These are phyloP conservation scores for Amazona vittata DNA, from an alignment of 2,113 vertebrate species.

Conservation along the genomic window DNA sequence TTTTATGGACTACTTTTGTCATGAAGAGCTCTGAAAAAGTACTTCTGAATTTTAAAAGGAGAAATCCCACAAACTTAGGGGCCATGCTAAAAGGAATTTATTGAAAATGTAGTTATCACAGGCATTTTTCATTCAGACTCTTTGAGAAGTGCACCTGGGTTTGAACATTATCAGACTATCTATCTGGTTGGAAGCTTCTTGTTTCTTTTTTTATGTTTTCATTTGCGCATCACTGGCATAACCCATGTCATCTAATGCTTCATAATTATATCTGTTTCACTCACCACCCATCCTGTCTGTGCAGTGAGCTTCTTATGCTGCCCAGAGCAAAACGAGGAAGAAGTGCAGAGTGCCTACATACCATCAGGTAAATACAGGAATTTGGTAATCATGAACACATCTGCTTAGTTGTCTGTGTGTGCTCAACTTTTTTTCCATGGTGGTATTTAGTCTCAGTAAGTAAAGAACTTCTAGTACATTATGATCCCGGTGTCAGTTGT, in stretches of 20 bases:
- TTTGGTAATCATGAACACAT: constrained; percentile 47
- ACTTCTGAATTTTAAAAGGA: background rate
- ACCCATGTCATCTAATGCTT: constrained; percentile 85
- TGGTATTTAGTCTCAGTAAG: background rate
- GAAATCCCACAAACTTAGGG: background rate
- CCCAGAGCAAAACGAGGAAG: constrained; percentile 98
- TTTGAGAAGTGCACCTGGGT: constrained; percentile 41
- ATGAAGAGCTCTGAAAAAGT: background rate
- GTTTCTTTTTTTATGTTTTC: constrained; percentile 80
- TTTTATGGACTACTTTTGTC: background rate
- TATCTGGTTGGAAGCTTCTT: constrained; percentile 74
- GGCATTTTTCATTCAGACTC: constrained; percentile 45
- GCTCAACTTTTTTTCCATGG: background rate
- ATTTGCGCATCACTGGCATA: constrained; percentile 79
- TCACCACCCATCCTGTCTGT: constrained; percentile 88
- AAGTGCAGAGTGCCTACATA: constrained; percentile 99
- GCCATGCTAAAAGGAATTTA: background rate
- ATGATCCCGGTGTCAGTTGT: background rate
- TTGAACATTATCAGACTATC: constrained; percentile 31
- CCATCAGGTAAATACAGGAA: constrained; percentile 93
- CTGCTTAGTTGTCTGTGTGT: constrained; percentile 32
- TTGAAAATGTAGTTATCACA: background rate
- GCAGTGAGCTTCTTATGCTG: constrained; percentile 97
- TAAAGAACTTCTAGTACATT: background rate
- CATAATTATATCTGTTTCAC: constrained; percentile 83